Conservation (phyloP, 2,888 invertebrate species). For the Amphimallon solstitiale region DNA sequence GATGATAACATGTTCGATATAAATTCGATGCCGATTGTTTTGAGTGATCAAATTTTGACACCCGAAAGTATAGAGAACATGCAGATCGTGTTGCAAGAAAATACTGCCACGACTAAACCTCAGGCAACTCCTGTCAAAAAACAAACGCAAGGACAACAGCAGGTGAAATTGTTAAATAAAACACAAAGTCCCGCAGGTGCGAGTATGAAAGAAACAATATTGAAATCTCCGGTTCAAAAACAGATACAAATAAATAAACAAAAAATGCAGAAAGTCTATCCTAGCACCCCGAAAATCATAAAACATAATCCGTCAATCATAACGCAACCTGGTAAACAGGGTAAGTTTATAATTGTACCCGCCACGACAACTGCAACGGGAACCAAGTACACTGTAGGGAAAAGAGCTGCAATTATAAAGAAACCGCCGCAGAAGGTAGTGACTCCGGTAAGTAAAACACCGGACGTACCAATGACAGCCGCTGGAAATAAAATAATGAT, state of each 20-base stretch:
- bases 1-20: constrained; percentile 74
- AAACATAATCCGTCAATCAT: constrained; percentile 51
- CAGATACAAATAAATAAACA: constrained; percentile 27
- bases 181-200: constrained; percentile 33
- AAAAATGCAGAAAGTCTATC: constrained; percentile 47
- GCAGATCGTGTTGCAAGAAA: constrained; percentile 67
- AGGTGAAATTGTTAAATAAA: constrained; percentile 50
- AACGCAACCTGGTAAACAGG: constrained; percentile 50
- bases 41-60: constrained; percentile 76
- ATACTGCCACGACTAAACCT: constrained; percentile 44
- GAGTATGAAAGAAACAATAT: constrained; percentile 13
- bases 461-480: constrained; percentile 56
- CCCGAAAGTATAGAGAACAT: constrained; percentile 76
- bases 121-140: constrained; percentile 34
- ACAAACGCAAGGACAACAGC: constrained; percentile 45
- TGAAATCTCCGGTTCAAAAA: constrained; percentile 9
- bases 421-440: constrained; percentile 49
- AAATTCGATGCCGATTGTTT: constrained; percentile 79
- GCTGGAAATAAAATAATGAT: constrained; percentile 71
- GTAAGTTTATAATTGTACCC: constrained; percentile 53
- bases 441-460: constrained; percentile 61
- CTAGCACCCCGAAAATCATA: constrained; percentile 47
- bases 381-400: constrained; percentile 55
- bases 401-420: constrained; percentile 65
- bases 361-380: constrained; percentile 44